Evolutionary conservation across 2,888 invertebrate genomes (phyloP).

Genomic region (Subacronicta megacephala): DNA sequence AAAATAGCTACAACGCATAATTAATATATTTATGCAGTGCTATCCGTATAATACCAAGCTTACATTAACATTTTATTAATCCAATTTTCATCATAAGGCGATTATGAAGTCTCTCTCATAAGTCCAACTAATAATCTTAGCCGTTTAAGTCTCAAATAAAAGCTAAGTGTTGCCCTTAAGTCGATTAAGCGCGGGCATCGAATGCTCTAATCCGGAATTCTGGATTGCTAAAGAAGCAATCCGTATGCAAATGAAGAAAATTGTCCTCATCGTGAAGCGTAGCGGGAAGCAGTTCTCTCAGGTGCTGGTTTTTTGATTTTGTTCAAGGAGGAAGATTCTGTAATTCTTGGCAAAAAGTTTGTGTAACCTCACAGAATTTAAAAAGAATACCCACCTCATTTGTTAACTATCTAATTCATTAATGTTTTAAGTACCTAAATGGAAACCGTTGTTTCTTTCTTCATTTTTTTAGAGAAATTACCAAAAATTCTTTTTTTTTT

Average conservation of each 20-base stretch:
- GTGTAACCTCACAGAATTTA: background rate
- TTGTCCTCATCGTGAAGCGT: conserved; percentile 23
- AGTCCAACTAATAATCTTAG: conserved; percentile 14
- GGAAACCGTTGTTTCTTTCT: no score
- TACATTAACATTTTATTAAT: conserved; percentile 35
- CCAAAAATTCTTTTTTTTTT: no score
- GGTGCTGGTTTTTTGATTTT: conserved; percentile 5
- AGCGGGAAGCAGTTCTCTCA: conserved; percentile 7
- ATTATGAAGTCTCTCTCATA: conserved; percentile 23
- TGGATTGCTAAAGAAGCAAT: conserved; percentile 42
- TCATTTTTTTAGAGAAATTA: no score
- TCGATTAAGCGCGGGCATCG: conserved; percentile 35
- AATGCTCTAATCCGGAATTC: conserved; percentile 42
- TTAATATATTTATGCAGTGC: background rate
- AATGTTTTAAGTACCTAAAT: no score
- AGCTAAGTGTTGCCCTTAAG: conserved; percentile 30
- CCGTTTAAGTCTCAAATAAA: conserved; percentile 17
- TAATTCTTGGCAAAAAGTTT: background rate
- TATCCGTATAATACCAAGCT: conserved; percentile 19
- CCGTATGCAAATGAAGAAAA: conserved; percentile 52
- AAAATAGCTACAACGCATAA: no score
- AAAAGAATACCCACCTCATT: no score
- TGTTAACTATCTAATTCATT: no score
- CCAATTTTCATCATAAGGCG: conserved; percentile 22
- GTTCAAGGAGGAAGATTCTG: conserved; percentile 3